Evolutionary conservation across 2,113 vertebrate genomes (phyloP), one percentile per base, ranked within the genome.

Genomic region (Cardinalis cardinalis): DNA sequence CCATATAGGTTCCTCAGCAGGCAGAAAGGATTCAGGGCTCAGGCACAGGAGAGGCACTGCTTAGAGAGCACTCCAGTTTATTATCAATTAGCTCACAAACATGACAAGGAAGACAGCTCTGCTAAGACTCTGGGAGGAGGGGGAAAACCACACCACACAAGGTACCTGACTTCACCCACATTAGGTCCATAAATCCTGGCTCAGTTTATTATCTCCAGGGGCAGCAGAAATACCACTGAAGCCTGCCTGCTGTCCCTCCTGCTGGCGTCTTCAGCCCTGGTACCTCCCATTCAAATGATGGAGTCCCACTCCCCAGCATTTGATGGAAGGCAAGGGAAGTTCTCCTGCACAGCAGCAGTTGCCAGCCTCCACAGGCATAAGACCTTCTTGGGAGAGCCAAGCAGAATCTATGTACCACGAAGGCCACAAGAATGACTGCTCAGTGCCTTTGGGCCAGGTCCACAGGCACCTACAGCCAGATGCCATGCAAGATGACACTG

Each of bases 1-100:
- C 73, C 3, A 4, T 86, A 84, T 68, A 84, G 79, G 87, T 89
- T 95, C 88, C 89, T 89, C 89, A 96, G 93, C 77, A 92, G 66
- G 92, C 90, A 94, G 75, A 91, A 63, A 6, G 92, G 84, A 91
- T 88, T 88, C 77, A 73, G 52, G 46, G 93, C 88, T 92, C 80
- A 70, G 51, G 94, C 75, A 88, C 55, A 76, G 19, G n/a, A 84
- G 69, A 87, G 53, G 36, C 84, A 65, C 12, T 86, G 81, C 80
- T 94, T 60, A 59, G 89, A 91, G 63, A 94, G 65, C 64, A 75
- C 60, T 93, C 52, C 29, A 60, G 56, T 77, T 90, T 90, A 86
- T 91, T 87, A 80, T 94, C 93, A 93, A 74, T 94, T 91, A 93
- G 75, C 89, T 89, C 89, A 74, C 52, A 88, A 89, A 70, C 78